Evolutionary conservation across 1,140 invertebrate species (phyloP).

Genomic region (Pararge aegeria): DNA sequence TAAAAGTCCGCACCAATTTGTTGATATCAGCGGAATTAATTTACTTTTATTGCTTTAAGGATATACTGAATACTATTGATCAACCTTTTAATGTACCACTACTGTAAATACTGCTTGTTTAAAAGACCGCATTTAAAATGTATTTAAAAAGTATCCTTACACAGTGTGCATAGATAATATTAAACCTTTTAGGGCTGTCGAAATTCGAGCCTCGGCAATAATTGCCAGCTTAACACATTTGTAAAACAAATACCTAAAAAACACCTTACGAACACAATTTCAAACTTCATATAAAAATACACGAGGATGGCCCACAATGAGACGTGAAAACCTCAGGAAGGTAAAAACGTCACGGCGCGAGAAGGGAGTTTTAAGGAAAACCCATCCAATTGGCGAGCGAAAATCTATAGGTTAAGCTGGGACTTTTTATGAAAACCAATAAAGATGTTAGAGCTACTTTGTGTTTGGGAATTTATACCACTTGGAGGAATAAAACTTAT

Average conservation of each 20-base stretch:
- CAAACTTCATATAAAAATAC: slow-evolving; percentile 34
- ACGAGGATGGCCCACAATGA: slow-evolving; percentile 12
- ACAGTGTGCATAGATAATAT: too few relatives aligned
- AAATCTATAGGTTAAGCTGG: slow-evolving; percentile 62
- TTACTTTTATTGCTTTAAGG: slow-evolving; percentile 29
- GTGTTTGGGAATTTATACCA: slow-evolving; percentile 76
- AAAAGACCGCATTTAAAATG: too few relatives aligned
- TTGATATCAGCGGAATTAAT: slow-evolving; percentile 53
- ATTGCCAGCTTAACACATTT: not conserved
- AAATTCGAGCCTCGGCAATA: too few relatives aligned
- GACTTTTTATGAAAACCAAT: slow-evolving; percentile 77
- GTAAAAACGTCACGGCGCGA: slow-evolving; percentile 35
- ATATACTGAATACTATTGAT: not conserved
- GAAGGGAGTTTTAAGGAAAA: slow-evolving; percentile 39
- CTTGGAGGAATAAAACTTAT: slow-evolving; percentile 76
- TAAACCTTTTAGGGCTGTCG: too few relatives aligned
- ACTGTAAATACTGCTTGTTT: too few relatives aligned
- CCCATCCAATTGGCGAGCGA: slow-evolving; percentile 40
- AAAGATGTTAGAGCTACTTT: slow-evolving; percentile 77
- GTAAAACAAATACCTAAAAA: too few relatives aligned
- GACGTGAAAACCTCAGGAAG: slow-evolving; percentile 23
- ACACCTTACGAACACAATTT: too few relatives aligned
- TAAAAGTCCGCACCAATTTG: slow-evolving; percentile 66
- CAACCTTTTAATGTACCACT: too few relatives aligned
- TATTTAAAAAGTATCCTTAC: too few relatives aligned